phyloP scores from a whole-genome alignment of 2,113 vertebrate genomes.

The Semnornis frantzii region DNA sequence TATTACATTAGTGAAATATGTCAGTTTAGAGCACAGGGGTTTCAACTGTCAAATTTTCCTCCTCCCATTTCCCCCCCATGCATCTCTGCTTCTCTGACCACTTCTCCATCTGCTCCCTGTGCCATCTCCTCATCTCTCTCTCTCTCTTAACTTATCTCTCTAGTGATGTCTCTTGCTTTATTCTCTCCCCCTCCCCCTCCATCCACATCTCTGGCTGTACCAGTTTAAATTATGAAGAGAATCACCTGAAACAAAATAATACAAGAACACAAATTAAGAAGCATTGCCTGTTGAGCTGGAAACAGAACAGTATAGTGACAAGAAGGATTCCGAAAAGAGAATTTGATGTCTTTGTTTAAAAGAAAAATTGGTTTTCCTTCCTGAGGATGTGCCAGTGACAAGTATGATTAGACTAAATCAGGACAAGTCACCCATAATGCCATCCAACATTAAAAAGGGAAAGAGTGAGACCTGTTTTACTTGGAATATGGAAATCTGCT shows the following conservation, averaged over 20 bases:
- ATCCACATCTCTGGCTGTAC: not conserved
- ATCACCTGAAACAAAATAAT: not conserved
- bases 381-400: not conserved
- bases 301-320: not conserved
- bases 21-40: not conserved
- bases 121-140: not conserved
- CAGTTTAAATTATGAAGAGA: not conserved
- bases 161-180: rapidly evolving
- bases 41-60: not conserved
- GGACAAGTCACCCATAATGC: not conserved
- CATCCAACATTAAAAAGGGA: not conserved
- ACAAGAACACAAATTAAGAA: not conserved
- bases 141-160: not conserved
- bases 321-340: not conserved
- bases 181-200: not conserved
- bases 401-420: not conserved
- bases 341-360: not conserved
- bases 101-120: not conserved
- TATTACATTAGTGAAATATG: not conserved
- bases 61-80: not conserved
- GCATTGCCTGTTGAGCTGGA: not conserved
- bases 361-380: not conserved
- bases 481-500: not conserved
- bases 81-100: not conserved
- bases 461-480: not conserved